phyloP scores from a whole-genome alignment of 2,888 invertebrate genomes.

The Amphipoea lucens region DNA sequence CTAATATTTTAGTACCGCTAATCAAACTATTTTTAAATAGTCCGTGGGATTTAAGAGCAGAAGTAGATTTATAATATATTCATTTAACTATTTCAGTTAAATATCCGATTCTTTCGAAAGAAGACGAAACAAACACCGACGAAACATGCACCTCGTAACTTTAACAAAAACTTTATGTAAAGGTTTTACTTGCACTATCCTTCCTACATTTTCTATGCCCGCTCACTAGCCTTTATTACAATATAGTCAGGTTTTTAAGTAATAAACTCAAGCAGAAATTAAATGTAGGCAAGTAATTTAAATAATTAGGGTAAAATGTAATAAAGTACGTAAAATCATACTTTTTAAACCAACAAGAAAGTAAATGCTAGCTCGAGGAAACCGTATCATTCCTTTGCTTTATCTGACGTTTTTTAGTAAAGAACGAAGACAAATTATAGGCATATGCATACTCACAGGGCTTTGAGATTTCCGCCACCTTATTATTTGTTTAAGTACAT shows the following conservation, averaged over 20 bases:
- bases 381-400: background rate
- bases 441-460: background rate
- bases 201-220: background rate
- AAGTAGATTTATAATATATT: no score
- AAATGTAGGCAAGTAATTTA: background rate
- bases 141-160: background rate
- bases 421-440: background rate
- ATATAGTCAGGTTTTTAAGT: background rate
- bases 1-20: background rate
- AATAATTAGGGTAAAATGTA: background rate
- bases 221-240: background rate
- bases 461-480: background rate
- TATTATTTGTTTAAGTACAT: constrained; percentile 13
- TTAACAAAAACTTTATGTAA: background rate
- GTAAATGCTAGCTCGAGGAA: background rate
- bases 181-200: background rate
- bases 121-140: no score
- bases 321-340: background rate
- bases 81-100: background rate
- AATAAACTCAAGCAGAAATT: background rate
- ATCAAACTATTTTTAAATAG: background rate
- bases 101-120: background rate
- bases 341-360: background rate
- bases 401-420: background rate
- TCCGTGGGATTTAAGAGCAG: no score